These are phyloP conservation scores for Dendropsophus ebraccatus DNA, from an alignment of 2,113 vertebrate species.

Conservation along the genomic window DNA sequence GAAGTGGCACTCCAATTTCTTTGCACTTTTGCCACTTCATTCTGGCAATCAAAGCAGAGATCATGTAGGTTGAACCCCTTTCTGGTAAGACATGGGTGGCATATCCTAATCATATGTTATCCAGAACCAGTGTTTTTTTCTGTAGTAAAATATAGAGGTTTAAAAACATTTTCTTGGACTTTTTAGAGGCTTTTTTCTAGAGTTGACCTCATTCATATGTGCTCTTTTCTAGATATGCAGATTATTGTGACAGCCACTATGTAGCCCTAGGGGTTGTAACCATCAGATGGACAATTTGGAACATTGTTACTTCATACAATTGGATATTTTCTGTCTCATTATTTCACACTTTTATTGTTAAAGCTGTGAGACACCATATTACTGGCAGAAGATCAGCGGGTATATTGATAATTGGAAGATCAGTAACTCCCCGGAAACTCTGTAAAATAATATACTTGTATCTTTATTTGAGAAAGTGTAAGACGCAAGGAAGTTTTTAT, in stretches of 20 bases:
- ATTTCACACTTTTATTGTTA: not conserved
- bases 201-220: not conserved
- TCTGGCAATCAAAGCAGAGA: too few relatives aligned
- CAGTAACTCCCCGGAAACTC: not conserved
- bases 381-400: constrained; percentile 18
- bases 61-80: too few relatives aligned
- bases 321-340: constrained; percentile 10
- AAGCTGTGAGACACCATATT: not conserved
- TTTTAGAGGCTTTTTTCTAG: not conserved
- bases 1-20: too few relatives aligned
- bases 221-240: not conserved
- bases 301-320: not conserved
- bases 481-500: not conserved
- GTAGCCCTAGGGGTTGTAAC: not conserved
- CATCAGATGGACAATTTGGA: not conserved
- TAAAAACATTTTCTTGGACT: too few relatives aligned
- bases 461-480: not conserved
- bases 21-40: too few relatives aligned
- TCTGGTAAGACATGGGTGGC: too few relatives aligned
- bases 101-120: too few relatives aligned
- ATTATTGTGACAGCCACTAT: not conserved
- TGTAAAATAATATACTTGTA: not conserved
- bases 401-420: constrained; percentile 20
- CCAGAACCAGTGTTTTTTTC: too few relatives aligned
- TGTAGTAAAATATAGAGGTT: too few relatives aligned